Evolutionary conservation across 64 coral and sea anemone genomes (phyloP).

Genomic region (Stichodactyla mertensii): DNA sequence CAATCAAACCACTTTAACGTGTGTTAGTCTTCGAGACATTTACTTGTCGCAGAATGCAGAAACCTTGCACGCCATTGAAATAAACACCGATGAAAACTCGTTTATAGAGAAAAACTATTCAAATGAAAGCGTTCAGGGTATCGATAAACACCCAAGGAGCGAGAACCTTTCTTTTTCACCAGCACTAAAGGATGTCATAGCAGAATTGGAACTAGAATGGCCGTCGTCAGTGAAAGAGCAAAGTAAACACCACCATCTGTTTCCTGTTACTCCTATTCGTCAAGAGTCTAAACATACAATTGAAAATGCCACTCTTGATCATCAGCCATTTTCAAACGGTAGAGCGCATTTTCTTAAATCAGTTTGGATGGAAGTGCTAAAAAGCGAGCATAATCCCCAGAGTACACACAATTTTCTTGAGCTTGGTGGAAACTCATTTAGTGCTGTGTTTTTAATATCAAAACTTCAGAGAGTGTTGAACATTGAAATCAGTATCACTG

Average conservation of each 20-base stretch:
- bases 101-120: not conserved
- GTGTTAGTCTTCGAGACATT: not conserved
- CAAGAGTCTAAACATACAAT: not conserved
- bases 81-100: not conserved
- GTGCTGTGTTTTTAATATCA: not conserved
- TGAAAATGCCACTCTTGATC: not conserved
- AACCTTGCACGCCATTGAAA: not conserved
- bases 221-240: not conserved
- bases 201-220: not conserved
- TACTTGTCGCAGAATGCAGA: not conserved
- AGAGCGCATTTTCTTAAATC: not conserved
- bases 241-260: not conserved
- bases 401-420: not conserved
- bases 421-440: not conserved
- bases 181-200: not conserved
- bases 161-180: not conserved
- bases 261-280: not conserved
- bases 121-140: not conserved
- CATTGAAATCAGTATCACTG: not conserved
- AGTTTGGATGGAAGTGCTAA: not conserved
- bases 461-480: not conserved
- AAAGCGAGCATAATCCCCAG: not conserved
- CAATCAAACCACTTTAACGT: not conserved
- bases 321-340: not conserved
- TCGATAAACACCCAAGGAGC: not conserved